phyloP scores from a whole-genome alignment of 2,797 vertebrate species.

The Notoglanidium macrostoma region DNA sequence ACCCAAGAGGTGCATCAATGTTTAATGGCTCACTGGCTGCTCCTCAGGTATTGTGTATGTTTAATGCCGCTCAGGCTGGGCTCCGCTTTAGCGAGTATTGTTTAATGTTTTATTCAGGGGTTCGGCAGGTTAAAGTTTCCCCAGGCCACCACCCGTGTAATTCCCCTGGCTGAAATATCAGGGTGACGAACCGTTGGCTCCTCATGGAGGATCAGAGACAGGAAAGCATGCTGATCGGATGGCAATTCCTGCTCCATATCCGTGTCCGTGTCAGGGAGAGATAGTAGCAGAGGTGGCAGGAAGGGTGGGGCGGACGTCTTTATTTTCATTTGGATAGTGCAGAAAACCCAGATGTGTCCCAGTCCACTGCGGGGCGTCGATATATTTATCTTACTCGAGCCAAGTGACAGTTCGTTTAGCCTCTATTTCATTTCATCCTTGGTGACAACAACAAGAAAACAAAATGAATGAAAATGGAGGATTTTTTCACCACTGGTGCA shows the following conservation, averaged over 20 bases:
- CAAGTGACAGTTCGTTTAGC: conserved; percentile 75
- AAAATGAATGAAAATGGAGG: conserved; percentile 69
- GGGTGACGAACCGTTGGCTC: conserved; percentile 54
- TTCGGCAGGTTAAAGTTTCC: conserved; percentile 74
- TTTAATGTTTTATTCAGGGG: conserved; percentile 80
- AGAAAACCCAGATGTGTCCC: conserved; percentile 40
- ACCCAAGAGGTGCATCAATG: conserved; percentile 72
- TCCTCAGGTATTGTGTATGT: conserved; percentile 32
- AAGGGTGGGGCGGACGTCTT: conserved; percentile 1
- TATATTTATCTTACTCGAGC: conserved; percentile 79
- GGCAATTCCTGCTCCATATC: conserved; percentile 17
- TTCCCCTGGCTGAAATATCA: conserved; percentile 64
- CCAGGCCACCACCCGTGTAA: conserved; percentile 60
- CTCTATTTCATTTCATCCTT: conserved; percentile 72
- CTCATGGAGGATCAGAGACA: conserved; percentile 49
- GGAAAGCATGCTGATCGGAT: conserved; percentile 26
- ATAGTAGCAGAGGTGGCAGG: not conserved
- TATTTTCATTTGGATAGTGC: conserved; percentile 43
- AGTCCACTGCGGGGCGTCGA: conserved; percentile 60
- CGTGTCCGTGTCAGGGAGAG: not conserved
- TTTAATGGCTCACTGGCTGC: conserved; percentile 72
- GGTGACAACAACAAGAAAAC: conserved; percentile 31
- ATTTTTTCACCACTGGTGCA: conserved; percentile 65
- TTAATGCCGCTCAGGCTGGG: conserved; percentile 71
- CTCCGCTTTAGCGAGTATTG: conserved; percentile 73